Evolutionary conservation across 1,140 invertebrate species (phyloP), one percentile per base, ranked within the genome.

Genomic region (Leptopilina boulardi): DNA sequence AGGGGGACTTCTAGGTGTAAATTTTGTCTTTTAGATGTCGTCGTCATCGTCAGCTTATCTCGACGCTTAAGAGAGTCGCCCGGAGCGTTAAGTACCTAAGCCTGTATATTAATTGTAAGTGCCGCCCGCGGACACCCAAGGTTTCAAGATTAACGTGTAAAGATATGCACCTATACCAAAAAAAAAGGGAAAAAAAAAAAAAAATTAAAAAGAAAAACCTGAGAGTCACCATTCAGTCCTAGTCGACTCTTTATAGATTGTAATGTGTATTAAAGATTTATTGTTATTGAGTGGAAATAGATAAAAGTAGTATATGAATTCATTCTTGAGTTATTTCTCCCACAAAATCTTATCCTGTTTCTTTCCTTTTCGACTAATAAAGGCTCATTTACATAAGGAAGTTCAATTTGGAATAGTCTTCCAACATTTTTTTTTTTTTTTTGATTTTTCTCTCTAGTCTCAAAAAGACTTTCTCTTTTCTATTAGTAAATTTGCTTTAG

Each of bases 201-300:
- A 42, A 42, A 42, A 9, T n/a, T 3, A 51, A 18, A 51, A 51
- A 66, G 59, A 23, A 30, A 75, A 77, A 76, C 75, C n/a, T 44
- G 70, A 79, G 74, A 77, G 73, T 77, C 82, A 78, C 75, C 82
- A 66, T 66, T 84, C 81, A 77, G 80, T 77, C 80, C 87, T 87
- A 88, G 86, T 88, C 87, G 84, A 84, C 75, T 59, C 15, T 59
- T 11, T 66, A 26, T 23, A 66, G 34, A 38, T 38, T 76, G 70
- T 75, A 80, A 77, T 80, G 56, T 83, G 81, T 82, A 82, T 83
- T 82, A 81, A 84, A 86, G 79, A 86, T 83, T 85, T 83, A 79
- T 86, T 86, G 81, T 86, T 82, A 85, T 84, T 79, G 30, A 85
- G 76, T 85, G 79, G 77, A 86, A 85, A 83, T 85, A 85, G 77